Evolutionary conservation across 2,888 invertebrate species (phyloP), one percentile per base, ranked within the genome.

Genomic region (Drosophila borborema): DNA sequence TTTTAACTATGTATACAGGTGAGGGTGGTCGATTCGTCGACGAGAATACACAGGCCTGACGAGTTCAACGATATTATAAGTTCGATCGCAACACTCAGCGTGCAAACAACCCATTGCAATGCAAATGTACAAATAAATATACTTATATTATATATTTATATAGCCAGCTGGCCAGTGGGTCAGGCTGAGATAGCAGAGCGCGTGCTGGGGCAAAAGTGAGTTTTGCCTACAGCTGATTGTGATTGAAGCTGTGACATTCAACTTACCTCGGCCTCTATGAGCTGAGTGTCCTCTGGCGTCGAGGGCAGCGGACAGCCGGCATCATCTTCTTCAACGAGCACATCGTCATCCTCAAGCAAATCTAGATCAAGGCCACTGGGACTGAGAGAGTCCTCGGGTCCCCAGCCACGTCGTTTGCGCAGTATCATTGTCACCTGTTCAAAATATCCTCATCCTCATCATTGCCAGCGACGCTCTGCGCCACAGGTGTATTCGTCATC

Each of bases 281-380:
- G 94, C 91, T 96, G 96, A 89, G 97, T 96, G 91, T 97, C 97
- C 92, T 97, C 97, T 2, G 97, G 97, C 10, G 97, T 97, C 23
- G 97, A 97, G 5, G 97, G 97, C 82, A 97, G 92, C 4, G 97
- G 97, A 91, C 97, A 97, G 41, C 97, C 97, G 73, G 96, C 95
- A 81, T 96, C 97, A 91, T 97, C 97, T 88, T 97, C 97, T 87
- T 92, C 92, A 34, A 90, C 92, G 43, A 93, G 84, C 66, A 91
- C 93, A 66, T 92, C 91, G 48, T 92, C 92, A 51, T 91, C 92
- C 53, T 91, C 93, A 1, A 92, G 81, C 56, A 93, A 78, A 80
- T 93, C 93, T 31, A 93, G 74, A 71, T 91, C 91, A 12, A 77
- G 71, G 7, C 64, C 77, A 43, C 91, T 91, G 20, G 91, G 80